phyloP scores from a whole-genome alignment of 2,797 vertebrate genomes.

The Psittacula echo region DNA sequence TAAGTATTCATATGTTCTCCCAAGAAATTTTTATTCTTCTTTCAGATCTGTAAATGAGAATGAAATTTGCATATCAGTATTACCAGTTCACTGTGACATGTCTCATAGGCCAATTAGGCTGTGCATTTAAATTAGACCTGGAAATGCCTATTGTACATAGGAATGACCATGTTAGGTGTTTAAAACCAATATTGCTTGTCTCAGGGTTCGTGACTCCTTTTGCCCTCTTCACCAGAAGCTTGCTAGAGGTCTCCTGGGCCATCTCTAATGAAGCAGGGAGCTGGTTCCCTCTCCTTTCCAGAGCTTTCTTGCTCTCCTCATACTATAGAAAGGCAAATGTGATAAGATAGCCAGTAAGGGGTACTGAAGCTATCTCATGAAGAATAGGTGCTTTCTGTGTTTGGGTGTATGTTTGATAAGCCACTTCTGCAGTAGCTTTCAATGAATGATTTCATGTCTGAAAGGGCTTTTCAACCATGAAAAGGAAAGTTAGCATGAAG shows the following conservation, averaged over 20 bases:
- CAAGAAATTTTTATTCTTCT: neutral
- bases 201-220: neutral
- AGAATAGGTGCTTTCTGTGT: neutral
- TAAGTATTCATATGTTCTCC: neutral
- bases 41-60: neutral
- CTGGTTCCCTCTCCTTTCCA: neutral
- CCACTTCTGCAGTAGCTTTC: neutral
- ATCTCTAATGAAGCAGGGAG: neutral
- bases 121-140: neutral
- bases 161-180: neutral
- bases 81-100: neutral
- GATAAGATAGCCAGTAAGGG: neutral
- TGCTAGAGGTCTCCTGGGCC: neutral
- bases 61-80: neutral
- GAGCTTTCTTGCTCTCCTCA: neutral
- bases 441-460: neutral
- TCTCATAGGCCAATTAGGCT: neutral
- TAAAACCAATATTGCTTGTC: neutral
- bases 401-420: rapidly evolving
- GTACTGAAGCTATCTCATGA: neutral
- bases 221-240: neutral
- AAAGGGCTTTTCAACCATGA: neutral
- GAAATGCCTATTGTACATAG: neutral
- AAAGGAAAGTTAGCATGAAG: neutral
- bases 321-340: neutral